phyloP scores from a whole-genome alignment of 1,140 invertebrate genomes.

The Sipha flava region DNA sequence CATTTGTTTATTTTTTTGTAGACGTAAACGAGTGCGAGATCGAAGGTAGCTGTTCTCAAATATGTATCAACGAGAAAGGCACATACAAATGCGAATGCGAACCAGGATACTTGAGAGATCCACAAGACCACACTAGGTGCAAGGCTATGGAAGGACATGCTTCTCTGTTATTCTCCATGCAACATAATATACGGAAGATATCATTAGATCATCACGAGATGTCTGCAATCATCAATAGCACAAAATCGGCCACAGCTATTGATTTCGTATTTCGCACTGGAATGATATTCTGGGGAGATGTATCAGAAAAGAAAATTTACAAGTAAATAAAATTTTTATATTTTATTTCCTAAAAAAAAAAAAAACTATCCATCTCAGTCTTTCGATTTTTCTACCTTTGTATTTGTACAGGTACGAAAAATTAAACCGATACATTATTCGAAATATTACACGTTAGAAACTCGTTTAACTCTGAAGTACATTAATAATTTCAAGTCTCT shows the following conservation, averaged over 20 bases:
- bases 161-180: constrained; percentile 71
- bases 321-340: constrained; percentile 38
- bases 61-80: constrained; percentile 83
- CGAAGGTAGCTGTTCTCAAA: constrained; percentile 83
- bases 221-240: constrained; percentile 70
- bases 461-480: too few relatives aligned
- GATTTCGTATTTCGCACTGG: constrained; percentile 75
- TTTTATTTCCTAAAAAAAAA: too few relatives aligned
- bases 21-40: constrained; percentile 89
- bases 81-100: constrained; percentile 88
- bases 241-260: constrained; percentile 78
- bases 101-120: constrained; percentile 75
- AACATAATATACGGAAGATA: constrained; percentile 74
- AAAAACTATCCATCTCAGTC: neutral
- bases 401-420: too few relatives aligned
- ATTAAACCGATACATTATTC: too few relatives aligned
- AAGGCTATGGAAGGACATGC: constrained; percentile 69
- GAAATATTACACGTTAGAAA: too few relatives aligned
- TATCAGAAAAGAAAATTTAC: constrained; percentile 54
- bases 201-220: constrained; percentile 71
- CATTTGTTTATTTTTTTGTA: constrained; percentile 41
- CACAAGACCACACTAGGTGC: constrained; percentile 69
- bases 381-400: too few relatives aligned
- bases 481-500: too few relatives aligned
- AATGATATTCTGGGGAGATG: constrained; percentile 78